Evolutionary conservation across 2,797 vertebrate genomes (phyloP).

Genomic region (Toxotes lorentzi): DNA sequence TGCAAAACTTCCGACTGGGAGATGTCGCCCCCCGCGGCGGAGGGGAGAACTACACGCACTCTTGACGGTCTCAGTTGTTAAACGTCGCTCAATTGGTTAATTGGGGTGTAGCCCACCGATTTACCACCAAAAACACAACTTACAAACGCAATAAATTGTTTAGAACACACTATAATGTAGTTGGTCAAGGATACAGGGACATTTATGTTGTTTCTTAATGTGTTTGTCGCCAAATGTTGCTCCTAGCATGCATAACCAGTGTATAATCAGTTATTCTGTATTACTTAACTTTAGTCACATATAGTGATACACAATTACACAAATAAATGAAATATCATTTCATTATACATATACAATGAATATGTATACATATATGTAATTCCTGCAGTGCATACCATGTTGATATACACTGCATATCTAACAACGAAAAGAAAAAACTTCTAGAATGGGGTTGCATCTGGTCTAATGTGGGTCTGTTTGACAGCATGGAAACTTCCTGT

Average conservation of each 20-base stretch:
- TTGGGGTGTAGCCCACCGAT: neutral
- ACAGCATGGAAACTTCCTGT: neutral
- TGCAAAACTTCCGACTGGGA: slow-evolving; percentile 58
- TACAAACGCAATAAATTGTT: too few species aligned
- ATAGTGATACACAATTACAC: too few species aligned
- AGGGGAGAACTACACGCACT: slow-evolving; percentile 28
- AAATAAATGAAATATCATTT: too few species aligned
- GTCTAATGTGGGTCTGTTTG: neutral
- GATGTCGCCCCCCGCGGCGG: slow-evolving; percentile 54
- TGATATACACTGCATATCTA: too few species aligned
- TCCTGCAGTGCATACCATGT: too few species aligned
- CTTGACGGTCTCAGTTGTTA: rapidly evolving
- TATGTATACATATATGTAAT: too few species aligned
- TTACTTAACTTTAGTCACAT: too few species aligned
- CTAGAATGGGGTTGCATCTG: neutral
- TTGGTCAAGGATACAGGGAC: neutral
- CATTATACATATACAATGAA: too few species aligned
- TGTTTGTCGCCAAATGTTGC: neutral
- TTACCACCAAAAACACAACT: neutral
- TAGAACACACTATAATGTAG: neutral
- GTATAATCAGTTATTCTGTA: neutral
- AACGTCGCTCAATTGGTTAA: neutral
- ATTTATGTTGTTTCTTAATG: neutral
- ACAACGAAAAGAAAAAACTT: neutral
- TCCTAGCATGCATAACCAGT: neutral